Evolutionary conservation across 2,113 vertebrate species (phyloP).

Genomic region (Labeo catla): DNA sequence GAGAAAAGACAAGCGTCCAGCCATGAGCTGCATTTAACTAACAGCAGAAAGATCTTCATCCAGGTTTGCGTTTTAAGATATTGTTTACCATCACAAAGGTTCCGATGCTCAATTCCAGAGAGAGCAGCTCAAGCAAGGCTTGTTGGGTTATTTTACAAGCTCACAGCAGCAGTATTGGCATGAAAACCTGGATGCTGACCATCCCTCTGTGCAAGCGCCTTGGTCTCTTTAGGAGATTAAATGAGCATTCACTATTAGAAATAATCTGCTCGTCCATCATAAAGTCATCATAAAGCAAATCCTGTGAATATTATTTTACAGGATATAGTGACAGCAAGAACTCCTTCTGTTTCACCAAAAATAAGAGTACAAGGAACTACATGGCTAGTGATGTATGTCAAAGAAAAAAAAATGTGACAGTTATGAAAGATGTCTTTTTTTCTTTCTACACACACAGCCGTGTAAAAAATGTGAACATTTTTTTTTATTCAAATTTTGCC

Average conservation of each 20-base stretch:
- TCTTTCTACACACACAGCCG: too few relatives aligned
- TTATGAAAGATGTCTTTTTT: too few relatives aligned
- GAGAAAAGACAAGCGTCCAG: not conserved
- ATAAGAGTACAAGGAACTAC: not conserved
- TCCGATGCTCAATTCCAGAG: not conserved
- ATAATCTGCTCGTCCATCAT: conserved; percentile 1
- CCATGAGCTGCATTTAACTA: conserved; percentile 1
- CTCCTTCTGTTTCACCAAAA: not conserved
- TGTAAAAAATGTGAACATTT: too few relatives aligned
- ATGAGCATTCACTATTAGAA: conserved; percentile 7
- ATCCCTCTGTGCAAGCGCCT: not conserved
- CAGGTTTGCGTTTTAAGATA: not conserved
- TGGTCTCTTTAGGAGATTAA: conserved; percentile 26
- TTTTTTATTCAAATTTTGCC: too few relatives aligned
- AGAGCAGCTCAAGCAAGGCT: not conserved
- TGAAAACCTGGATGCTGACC: conserved; percentile 10
- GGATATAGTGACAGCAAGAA: not conserved
- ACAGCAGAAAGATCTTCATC: not conserved
- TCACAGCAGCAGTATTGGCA: conserved; percentile 11
- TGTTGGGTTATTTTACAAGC: conserved; percentile 14
- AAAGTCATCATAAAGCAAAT: not conserved
- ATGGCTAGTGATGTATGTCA: not conserved
- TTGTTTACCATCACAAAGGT: not conserved
- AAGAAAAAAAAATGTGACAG: too few relatives aligned
- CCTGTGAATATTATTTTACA: not conserved